Conservation (phyloP, 2,113 vertebrate genomes). For the Planiliza haematocheilus region DNA sequence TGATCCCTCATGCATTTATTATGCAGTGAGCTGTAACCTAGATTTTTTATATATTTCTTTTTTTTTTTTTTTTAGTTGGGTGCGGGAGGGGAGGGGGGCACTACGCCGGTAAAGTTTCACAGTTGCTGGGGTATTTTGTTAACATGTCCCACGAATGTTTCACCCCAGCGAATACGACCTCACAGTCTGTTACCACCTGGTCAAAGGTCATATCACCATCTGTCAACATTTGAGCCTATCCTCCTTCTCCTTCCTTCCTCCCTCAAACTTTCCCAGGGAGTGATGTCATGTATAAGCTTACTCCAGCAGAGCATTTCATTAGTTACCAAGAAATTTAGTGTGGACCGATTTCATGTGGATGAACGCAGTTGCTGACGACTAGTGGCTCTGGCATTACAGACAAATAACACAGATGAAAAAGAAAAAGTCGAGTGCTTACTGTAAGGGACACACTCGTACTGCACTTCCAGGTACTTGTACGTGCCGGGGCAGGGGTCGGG, state of each 20-base stretch:
- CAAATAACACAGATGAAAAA: neutral
- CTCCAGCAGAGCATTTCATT: neutral
- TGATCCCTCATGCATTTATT: slow-evolving; percentile 51
- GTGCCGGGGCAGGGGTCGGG: slow-evolving; percentile 97
- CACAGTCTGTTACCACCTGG: slow-evolving; percentile 47
- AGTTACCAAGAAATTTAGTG: too few relatives aligned
- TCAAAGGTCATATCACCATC: slow-evolving; percentile 66
- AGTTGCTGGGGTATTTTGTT: slow-evolving; percentile 35
- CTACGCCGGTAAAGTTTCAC: slow-evolving; percentile 1
- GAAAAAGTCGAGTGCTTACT: slow-evolving; percentile 65
- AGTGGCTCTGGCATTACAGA: neutral
- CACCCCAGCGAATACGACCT: slow-evolving; percentile 43
- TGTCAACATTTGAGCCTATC: slow-evolving; percentile 53
- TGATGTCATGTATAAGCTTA: slow-evolving; percentile 6
- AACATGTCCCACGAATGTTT: slow-evolving; percentile 29
- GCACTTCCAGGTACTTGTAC: slow-evolving; percentile 97
- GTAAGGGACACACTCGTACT: slow-evolving; percentile 86
- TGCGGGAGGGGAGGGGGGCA: too few relatives aligned
- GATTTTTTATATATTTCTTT: slow-evolving; percentile 20
- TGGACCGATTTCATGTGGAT: too few relatives aligned
- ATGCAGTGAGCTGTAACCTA: slow-evolving; percentile 43
- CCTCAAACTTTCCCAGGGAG: slow-evolving; percentile 41
- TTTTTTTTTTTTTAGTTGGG: neutral
- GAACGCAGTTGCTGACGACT: neutral
- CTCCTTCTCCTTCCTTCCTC: slow-evolving; percentile 43